A percentile compares a stretch with the other conserved stretches of the same genome.
Evolutionary conservation across 2,797 vertebrate species (phyloP).

Genomic region (Pantherophis alleghaniensis): DNA sequence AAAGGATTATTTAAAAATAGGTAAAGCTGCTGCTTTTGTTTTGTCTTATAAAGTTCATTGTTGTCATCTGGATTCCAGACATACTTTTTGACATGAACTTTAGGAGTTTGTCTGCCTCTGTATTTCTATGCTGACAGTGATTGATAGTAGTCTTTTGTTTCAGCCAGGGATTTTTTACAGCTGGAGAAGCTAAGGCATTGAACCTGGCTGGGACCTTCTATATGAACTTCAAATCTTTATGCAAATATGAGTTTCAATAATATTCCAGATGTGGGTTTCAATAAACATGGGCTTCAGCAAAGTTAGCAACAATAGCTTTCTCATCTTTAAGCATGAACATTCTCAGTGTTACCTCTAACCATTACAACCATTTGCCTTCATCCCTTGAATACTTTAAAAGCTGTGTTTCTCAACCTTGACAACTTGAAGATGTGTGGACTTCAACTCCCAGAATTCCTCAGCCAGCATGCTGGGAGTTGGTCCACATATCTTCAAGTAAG

Average conservation of each 20-base stretch:
- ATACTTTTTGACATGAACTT: not conserved
- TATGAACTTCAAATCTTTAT: not conserved
- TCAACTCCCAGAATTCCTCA: not conserved
- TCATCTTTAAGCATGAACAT: not conserved
- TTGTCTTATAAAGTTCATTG: not conserved
- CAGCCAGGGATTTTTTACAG: not conserved
- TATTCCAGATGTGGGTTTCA: not conserved
- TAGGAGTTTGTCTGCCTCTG: not conserved
- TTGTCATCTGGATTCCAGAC: not conserved
- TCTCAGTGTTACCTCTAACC: not conserved
- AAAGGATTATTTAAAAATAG: slow-evolving; percentile 1
- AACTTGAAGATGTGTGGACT: not conserved
- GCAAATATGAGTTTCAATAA: not conserved
- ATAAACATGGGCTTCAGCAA: not conserved
- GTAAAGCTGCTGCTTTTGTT: not conserved
- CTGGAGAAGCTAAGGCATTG: not conserved
- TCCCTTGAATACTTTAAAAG: not conserved
- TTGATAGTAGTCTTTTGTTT: not conserved
- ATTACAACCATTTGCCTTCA: not conserved
- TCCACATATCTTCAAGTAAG: not conserved
- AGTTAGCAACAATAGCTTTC: not conserved
- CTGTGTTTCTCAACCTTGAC: not conserved
- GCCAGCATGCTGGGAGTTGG: not conserved
- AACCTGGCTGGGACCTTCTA: not conserved
- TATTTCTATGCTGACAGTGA: not conserved